Evolutionary conservation across 2,888 invertebrate species (phyloP).

Genomic region (Sinotaia quadrata): DNA sequence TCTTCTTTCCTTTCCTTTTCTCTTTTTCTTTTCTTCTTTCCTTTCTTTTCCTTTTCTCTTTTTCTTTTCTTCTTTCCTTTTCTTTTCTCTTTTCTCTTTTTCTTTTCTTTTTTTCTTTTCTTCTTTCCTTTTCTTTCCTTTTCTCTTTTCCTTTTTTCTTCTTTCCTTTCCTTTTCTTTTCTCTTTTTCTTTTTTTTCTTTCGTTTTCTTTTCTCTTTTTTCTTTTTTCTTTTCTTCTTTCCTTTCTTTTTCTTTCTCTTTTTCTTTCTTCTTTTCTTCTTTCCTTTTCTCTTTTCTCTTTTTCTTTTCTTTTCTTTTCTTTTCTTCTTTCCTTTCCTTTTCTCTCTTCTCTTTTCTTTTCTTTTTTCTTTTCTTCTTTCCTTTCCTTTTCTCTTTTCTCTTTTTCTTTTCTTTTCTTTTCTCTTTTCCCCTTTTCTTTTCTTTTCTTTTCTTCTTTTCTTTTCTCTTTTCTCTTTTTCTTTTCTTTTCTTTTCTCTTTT

Average conservation of each 20-base stretch:
- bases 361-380: background rate
- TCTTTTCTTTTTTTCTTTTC: background rate
- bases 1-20: background rate
- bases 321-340: background rate
- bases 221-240: background rate
- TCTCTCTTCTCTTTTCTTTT: background rate
- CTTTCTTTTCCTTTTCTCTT: background rate
- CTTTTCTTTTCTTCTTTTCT: background rate
- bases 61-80: background rate
- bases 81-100: background rate
- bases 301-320: background rate
- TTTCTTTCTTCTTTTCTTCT: background rate
- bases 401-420: background rate
- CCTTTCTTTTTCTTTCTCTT: background rate
- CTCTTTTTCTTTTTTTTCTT: background rate
- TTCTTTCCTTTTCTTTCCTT: background rate
- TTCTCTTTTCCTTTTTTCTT: background rate
- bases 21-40: background rate
- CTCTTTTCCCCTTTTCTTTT: background rate
- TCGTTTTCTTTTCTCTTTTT: background rate
- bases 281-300: background rate
- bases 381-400: background rate
- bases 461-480: background rate
- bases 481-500: background rate
- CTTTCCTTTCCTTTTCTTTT: background rate